Evolutionary conservation across 1,140 invertebrate genomes (phyloP).

Genomic region (Dufourea novaeangliae): DNA sequence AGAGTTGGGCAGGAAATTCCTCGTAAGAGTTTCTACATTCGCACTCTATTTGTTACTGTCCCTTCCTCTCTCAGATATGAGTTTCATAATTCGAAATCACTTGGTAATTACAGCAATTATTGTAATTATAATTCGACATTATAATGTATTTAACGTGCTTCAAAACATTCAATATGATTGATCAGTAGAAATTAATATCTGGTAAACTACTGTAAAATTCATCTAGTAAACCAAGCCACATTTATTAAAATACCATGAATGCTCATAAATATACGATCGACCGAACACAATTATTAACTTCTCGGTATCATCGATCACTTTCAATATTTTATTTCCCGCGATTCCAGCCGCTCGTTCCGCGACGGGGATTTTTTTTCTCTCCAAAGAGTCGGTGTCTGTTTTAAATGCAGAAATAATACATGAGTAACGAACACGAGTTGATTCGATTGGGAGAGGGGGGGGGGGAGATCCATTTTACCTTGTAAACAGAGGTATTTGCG

Average conservation of each 20-base stretch:
- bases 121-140: too few relatives aligned
- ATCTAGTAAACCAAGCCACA: background rate
- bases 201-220: too few relatives aligned
- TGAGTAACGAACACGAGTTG: conserved; percentile 1
- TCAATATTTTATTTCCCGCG: background rate
- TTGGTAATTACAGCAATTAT: too few relatives aligned
- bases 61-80: too few relatives aligned
- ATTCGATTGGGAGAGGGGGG: background rate
- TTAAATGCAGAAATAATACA: conserved; percentile 11
- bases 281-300: conserved; percentile 2
- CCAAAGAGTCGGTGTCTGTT: background rate
- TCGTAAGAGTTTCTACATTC: too few relatives aligned
- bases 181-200: too few relatives aligned
- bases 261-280: background rate
- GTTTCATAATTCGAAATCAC: too few relatives aligned
- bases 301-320: background rate
- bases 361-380: background rate
- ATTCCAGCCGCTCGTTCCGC: background rate
- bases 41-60: too few relatives aligned
- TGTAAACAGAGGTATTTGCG: conserved; percentile 16
- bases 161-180: too few relatives aligned
- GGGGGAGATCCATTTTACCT: background rate
- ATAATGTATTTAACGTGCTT: too few relatives aligned
- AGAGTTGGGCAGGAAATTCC: too few relatives aligned
- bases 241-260: background rate